Evolutionary conservation across 2,888 invertebrate species (phyloP).

Genomic region (Ormyrus rosae): DNA sequence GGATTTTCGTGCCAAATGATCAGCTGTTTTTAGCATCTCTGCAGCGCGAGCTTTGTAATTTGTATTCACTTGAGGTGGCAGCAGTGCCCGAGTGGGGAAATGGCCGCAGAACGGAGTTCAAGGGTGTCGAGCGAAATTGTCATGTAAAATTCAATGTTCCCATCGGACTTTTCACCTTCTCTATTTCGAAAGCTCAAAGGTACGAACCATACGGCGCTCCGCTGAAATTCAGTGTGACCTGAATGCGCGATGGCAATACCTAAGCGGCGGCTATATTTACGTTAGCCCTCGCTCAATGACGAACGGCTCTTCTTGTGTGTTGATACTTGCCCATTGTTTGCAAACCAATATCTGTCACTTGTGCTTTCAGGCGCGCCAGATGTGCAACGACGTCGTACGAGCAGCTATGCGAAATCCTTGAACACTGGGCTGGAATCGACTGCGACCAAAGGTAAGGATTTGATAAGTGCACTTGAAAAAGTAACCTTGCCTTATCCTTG

Average conservation of each 20-base stretch:
- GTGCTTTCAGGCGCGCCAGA: slow-evolving; percentile 16
- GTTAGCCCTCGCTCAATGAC: too few relatives aligned
- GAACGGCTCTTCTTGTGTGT: background rate
- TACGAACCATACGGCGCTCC: too few relatives aligned
- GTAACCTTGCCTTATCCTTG: slow-evolving; percentile 1
- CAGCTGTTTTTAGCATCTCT: background rate
- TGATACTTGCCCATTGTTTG: slow-evolving; percentile 20
- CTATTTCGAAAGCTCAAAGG: background rate
- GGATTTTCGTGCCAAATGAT: background rate
- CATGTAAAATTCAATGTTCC: slow-evolving; percentile 17
- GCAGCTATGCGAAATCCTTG: slow-evolving; percentile 1
- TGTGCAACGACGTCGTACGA: background rate
- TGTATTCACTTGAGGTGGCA: background rate
- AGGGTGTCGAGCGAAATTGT: slow-evolving; percentile 20
- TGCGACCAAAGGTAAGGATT: slow-evolving; percentile 18
- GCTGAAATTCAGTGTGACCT: background rate
- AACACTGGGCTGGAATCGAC: slow-evolving; percentile 7
- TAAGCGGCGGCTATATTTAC: too few relatives aligned
- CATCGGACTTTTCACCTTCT: background rate
- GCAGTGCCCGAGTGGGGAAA: slow-evolving; percentile 22
- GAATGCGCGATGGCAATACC: too few relatives aligned
- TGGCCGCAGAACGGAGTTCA: slow-evolving; percentile 29
- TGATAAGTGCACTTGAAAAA: background rate
- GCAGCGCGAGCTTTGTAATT: background rate
- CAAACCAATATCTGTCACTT: slow-evolving; percentile 30